These are phyloP conservation scores for Apotomis capreana DNA, from an alignment of 2,888 invertebrate species.

Conservation along the genomic window DNA sequence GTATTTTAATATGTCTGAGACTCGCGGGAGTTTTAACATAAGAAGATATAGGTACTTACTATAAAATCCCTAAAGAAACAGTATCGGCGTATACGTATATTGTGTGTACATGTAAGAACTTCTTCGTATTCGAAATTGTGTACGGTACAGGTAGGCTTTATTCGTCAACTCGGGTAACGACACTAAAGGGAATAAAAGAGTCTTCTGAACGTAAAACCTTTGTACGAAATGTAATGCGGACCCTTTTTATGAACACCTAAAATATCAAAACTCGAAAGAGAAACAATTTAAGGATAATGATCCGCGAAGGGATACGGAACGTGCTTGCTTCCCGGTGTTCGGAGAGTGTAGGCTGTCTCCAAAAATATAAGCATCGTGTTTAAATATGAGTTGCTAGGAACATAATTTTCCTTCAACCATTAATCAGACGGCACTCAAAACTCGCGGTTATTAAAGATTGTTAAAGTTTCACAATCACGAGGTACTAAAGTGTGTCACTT, in stretches of 20 bases:
- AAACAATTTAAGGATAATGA: constrained; percentile 25
- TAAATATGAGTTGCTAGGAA: neutral
- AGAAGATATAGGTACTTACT: no score
- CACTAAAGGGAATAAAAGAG: constrained; percentile 14
- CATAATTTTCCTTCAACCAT: neutral
- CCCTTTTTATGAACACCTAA: constrained; percentile 17
- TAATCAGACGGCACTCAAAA: no score
- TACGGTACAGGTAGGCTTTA: neutral
- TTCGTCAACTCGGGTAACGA: constrained; percentile 10
- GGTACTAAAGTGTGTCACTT: no score
- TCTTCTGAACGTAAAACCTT: constrained; percentile 17
- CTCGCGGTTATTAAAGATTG: neutral
- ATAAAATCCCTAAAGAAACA: no score
- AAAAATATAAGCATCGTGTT: constrained; percentile 4
- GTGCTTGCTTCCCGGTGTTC: constrained; percentile 5
- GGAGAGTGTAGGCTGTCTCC: neutral
- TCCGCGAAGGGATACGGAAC: constrained; percentile 2
- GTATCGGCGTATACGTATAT: neutral
- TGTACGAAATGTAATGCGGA: constrained; percentile 20
- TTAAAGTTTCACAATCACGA: no score
- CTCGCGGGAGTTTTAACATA: no score
- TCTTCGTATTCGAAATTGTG: neutral
- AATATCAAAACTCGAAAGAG: constrained; percentile 21
- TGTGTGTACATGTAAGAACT: neutral
- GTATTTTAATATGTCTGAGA: no score